Evolutionary conservation across 2,888 invertebrate genomes (phyloP).

Genomic region (Cantharis flavilabris): DNA sequence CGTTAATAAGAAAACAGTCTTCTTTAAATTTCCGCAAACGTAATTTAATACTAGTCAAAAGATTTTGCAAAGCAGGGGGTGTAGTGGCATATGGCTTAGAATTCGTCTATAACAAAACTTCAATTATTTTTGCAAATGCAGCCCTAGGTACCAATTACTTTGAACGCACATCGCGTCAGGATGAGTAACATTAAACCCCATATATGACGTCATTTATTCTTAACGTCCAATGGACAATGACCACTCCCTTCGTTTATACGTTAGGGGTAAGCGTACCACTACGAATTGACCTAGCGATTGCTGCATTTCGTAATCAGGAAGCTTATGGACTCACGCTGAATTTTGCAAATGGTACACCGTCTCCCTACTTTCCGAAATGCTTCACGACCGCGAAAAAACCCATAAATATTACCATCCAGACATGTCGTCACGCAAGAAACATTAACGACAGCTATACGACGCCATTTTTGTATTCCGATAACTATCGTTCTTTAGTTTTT

Average conservation of each 20-base stretch:
- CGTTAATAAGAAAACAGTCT: constrained; percentile 15
- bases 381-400: constrained; percentile 40
- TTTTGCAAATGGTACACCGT: constrained; percentile 18
- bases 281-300: constrained; percentile 30
- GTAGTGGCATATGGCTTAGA: constrained; percentile 34
- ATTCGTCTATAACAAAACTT: constrained; percentile 29
- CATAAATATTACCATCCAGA: constrained; percentile 42
- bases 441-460: constrained; percentile 44
- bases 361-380: constrained; percentile 37
- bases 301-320: constrained; percentile 1
- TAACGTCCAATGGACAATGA: constrained; percentile 46
- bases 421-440: constrained; percentile 44
- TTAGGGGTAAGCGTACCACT: constrained; percentile 44
- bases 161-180: constrained; percentile 21
- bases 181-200: constrained; percentile 33
- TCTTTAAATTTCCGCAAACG: constrained; percentile 32
- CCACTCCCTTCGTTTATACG: constrained; percentile 40
- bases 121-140: constrained; percentile 37
- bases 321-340: constrained; percentile 19
- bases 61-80: constrained; percentile 22
- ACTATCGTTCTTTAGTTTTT: constrained; percentile 26
- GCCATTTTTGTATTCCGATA: constrained; percentile 42
- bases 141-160: constrained; percentile 27
- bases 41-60: constrained; percentile 33
- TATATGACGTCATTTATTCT: constrained; percentile 37